These are phyloP conservation scores for Galaxea fascicularis DNA, from an alignment of 92 coral and sea anemone species.

Conservation along the genomic window DNA sequence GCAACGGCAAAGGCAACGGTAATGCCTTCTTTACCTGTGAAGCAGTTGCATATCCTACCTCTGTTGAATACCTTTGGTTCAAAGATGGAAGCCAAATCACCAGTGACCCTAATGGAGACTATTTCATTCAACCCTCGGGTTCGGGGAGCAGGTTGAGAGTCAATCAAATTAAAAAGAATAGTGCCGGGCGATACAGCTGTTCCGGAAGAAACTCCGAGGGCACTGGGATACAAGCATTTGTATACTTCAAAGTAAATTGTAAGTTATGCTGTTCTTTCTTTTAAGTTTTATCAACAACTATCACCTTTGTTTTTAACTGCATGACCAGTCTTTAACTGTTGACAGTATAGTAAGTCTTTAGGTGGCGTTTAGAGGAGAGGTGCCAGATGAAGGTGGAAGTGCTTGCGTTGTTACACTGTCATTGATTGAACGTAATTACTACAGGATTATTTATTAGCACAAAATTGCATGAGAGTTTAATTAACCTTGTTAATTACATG, in stretches of 20 bases:
- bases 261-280: constrained; percentile 6
- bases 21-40: constrained; percentile 38
- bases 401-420: no score
- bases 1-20: no score
- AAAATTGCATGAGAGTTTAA: no score
- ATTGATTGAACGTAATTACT: no score
- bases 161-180: constrained; percentile 22
- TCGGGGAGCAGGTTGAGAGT: constrained; percentile 43
- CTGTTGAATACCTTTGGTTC: constrained; percentile 51
- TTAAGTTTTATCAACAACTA: background rate
- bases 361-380: no score
- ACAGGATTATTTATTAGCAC: no score
- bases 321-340: no score
- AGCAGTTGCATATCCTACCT: constrained; percentile 54
- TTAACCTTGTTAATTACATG: no score
- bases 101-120: background rate
- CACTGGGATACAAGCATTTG: constrained; percentile 52
- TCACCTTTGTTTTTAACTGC: no score
- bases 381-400: no score
- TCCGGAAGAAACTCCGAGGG: constrained; percentile 69
- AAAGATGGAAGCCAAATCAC: constrained; percentile 11
- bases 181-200: constrained; percentile 71
- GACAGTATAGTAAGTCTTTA: no score
- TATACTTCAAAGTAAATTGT: constrained; percentile 68
- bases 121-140: background rate